Percentiles rank a stretch among this genome's conserved stretches.
phyloP scores from a whole-genome alignment of 37 sponge, comb jelly and placozoan genomes.

The Chondrosia reniformis region DNA sequence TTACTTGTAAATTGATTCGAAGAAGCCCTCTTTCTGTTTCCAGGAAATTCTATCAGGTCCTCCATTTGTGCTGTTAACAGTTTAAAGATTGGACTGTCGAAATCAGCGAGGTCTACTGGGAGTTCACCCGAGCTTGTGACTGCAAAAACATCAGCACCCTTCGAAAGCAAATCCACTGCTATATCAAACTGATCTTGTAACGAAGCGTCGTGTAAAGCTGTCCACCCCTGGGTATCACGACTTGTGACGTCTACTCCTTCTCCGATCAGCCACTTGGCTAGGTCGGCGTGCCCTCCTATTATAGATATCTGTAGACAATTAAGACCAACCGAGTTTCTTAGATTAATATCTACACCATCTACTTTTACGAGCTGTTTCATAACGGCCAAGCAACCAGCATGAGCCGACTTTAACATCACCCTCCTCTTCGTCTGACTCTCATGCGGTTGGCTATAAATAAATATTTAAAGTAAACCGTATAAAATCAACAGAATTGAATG shows the following conservation, averaged over 20 bases:
- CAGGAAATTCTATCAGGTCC: too few species aligned
- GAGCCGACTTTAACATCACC: constrained; percentile 32
- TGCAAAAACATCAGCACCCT: constrained; percentile 30
- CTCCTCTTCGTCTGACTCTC: constrained; percentile 32
- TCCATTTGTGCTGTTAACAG: too few species aligned
- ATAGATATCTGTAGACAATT: constrained; percentile 62
- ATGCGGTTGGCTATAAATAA: neutral
- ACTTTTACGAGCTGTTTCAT: constrained; percentile 34
- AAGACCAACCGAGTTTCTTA: constrained; percentile 39
- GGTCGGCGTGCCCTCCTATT: constrained; percentile 26
- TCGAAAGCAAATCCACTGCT: constrained; percentile 36
- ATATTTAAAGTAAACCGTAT: neutral
- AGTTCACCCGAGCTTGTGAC: constrained; percentile 35
- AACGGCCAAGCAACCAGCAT: constrained; percentile 43
- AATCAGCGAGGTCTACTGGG: constrained; percentile 58
- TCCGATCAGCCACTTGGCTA: constrained; percentile 57
- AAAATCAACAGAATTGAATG: neutral
- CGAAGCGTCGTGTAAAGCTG: constrained; percentile 71
- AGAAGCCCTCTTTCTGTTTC: too few species aligned
- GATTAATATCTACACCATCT: constrained; percentile 30
- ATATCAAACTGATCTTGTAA: constrained; percentile 25
- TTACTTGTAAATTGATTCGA: too few species aligned
- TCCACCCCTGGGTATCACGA: constrained; percentile 53
- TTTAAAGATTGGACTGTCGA: neutral
- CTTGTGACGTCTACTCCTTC: constrained; percentile 42